Percentiles rank a stretch among this genome's conserved stretches.
phyloP scores from a whole-genome alignment of 2,797 vertebrate species.

The Cossypha caffra region DNA sequence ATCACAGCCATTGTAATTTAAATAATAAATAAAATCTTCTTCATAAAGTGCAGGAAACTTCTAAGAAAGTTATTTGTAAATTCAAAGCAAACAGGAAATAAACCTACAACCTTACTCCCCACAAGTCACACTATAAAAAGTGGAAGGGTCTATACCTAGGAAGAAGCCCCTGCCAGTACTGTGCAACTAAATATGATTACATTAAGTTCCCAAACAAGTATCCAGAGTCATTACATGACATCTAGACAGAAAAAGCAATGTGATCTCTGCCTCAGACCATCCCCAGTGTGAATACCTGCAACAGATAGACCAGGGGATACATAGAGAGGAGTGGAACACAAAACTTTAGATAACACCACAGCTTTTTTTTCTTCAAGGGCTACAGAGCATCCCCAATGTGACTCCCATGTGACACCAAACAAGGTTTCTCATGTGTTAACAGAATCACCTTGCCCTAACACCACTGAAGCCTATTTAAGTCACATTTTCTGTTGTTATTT shows the following conservation, averaged over 20 bases:
- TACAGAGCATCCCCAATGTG: neutral
- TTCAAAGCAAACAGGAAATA: neutral
- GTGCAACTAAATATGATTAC: neutral
- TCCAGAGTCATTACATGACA: neutral
- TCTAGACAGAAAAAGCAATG: neutral
- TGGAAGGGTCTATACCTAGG: neutral
- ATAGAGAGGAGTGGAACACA: neutral
- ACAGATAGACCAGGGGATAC: accelerated
- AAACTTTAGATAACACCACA: neutral
- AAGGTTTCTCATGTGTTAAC: neutral
- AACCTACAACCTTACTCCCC: neutral
- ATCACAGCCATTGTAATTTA: neutral
- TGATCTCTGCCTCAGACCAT: neutral
- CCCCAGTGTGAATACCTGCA: neutral
- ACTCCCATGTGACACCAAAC: neutral
- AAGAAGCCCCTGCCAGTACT: neutral
- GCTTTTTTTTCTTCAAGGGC: neutral
- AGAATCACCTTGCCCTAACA: neutral
- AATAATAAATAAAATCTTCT: neutral
- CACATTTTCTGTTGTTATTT: neutral
- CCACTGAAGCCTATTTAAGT: neutral
- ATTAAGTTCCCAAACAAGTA: neutral
- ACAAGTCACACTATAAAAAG: neutral
- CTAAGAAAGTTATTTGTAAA: neutral
- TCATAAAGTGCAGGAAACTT: neutral